Base-by-base conservation (phyloP, 2,888 invertebrate species). In the Lepidocyrtinus sp. region DNA sequence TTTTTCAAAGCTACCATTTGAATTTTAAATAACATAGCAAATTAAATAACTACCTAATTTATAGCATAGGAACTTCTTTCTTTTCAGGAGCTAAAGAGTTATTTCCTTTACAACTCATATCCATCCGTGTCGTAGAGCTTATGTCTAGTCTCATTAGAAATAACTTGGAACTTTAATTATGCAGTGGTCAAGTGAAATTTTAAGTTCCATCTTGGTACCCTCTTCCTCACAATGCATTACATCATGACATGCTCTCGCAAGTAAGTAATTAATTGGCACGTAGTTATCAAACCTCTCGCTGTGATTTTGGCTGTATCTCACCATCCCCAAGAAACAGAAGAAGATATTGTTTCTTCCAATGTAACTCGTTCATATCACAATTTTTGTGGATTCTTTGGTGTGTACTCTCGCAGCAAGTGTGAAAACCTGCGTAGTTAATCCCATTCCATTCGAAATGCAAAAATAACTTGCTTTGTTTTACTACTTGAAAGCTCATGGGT, bases 381-480 rank as follows among this genome's bases (percentile, higher is more conserved):
- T n/a, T n/a, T n/a, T n/a, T n/a, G 36, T 59, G 59, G 21, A 59
- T 59, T 59, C 59, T 12, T 59, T 50, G 21, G 22, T 59, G 59
- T 15, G 55, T 55, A n/a, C n/a, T 9, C 55, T 55, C 55, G 55
- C 55, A 55, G 55, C 5, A 12, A 55, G n/a, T 55, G 55, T 55
- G 55, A 55, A 55, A 55, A 55, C 36, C 36, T 36, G 36, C 36
- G 36, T 36, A 36, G 36, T 36, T 36, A 36, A 36, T n/a, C 17
- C 17, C 55, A 55, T 7, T n/a, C 55, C 55, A 55, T 55, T 55
- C 55, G n/a, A 55, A n/a, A n/a, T n/a, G n/a, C n/a, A n/a, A n/a
- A n/a, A n/a, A n/a, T n/a, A n/a, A n/a, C n/a, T n/a, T n/a, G n/a
- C n/a, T n/a, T n/a, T n/a, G n/a, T n/a, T n/a, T n/a, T n/a, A n/a